phyloP scores from a whole-genome alignment of 2,797 vertebrate genomes.

The Lepilemur septentrionalis region DNA sequence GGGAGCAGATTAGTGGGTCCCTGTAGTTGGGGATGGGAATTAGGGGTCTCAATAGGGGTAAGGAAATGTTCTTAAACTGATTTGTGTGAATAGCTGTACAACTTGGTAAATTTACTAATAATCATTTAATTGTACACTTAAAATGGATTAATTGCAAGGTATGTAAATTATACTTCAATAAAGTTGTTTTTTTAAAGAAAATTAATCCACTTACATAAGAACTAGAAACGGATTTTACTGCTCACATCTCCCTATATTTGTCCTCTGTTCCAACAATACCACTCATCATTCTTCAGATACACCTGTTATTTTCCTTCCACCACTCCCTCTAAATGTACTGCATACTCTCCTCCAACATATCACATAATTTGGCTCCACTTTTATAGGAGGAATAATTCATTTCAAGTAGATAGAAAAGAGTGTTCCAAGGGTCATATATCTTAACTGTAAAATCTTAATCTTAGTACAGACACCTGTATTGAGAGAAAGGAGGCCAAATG shows the following conservation, averaged over 20 bases:
- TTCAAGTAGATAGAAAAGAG: background rate
- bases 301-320: background rate
- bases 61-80: too few species aligned
- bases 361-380: background rate
- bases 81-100: too few species aligned
- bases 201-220: background rate
- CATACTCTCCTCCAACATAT: background rate
- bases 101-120: too few species aligned
- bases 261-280: background rate
- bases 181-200: background rate
- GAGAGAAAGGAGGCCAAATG: background rate
- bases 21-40: too few species aligned
- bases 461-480: background rate
- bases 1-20: too few species aligned
- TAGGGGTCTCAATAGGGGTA: too few species aligned
- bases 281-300: background rate
- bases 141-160: too few species aligned
- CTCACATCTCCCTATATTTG: background rate
- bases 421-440: background rate
- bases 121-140: too few species aligned
- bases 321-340: background rate
- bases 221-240: background rate
- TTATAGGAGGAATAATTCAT: background rate
- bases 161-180: too few species aligned
- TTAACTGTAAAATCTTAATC: background rate